Base-by-base conservation (phyloP, 2,113 vertebrate genomes). In the Tamias sibiricus region DNA sequence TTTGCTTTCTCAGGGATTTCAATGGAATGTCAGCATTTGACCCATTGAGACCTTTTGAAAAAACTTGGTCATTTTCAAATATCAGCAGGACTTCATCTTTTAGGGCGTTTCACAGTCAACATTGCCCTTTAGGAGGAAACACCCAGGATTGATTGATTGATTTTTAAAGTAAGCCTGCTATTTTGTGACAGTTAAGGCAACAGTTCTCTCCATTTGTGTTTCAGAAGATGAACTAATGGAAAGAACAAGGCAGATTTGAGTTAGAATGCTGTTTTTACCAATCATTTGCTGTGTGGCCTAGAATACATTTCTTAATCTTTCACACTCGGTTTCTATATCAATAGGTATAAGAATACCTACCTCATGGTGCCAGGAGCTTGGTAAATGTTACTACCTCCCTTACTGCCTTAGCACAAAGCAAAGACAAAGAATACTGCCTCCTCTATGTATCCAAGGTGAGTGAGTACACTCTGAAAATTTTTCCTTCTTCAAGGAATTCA, bases 1-100 rank as follows among this genome's bases (percentile, higher is more conserved):
- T 90, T 95, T 84, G 81, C 79, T 72, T 96, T 91, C 82, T 26
- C 28, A 28, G 26, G 68, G 75, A 88, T 94, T 90, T 82, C 54
- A 79, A 20, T 91, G 81, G 66, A 90, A 85, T 86, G 54, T 90
- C 83, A 95, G 59, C 74, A 57, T 82, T 80, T 89, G 71, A 86
- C 20, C 57, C 59, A 59, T 2, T 54, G 84, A 95, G 57, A 90
- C 24, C 40, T 75, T 72, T 14, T 90, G 66, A 79, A 92, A 87
- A 68, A 62, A 80, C 28, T 20, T 66, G 19, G 42, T 81, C 42
- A 72, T 77, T 95, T 97, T 85, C 44, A 96, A 85, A 66, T 96
- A 83, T 62, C 32, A 87, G 35, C 35, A 87, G 44, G 62, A 2
- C 14, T 90, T 91, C 32, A 40, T 81, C 62, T 90, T 85, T 44